Conservation (phyloP, 2,797 vertebrate genomes). For the Sebastes diaconus region DNA sequence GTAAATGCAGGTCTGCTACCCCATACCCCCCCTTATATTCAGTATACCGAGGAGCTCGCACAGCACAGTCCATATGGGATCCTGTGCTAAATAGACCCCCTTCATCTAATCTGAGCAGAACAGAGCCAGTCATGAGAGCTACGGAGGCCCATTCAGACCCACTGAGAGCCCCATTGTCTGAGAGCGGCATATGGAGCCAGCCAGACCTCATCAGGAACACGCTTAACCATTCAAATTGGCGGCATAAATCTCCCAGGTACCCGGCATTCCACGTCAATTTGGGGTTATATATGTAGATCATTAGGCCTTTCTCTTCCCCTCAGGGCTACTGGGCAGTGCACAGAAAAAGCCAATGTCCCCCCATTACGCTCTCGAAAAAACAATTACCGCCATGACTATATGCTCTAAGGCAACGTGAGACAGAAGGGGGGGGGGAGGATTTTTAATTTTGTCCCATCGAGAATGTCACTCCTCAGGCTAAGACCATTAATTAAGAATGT, state of each 20-base stretch:
- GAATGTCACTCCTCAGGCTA: conserved; percentile 68
- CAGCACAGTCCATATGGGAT: conserved; percentile 3
- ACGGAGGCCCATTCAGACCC: conserved; percentile 58
- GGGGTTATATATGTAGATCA: conserved; percentile 78
- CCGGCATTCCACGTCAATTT: conserved; percentile 72
- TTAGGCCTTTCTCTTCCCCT: conserved; percentile 69
- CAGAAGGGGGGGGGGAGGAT: conserved; percentile 14
- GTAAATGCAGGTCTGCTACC: conserved; percentile 19
- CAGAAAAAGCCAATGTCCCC: conserved; percentile 59
- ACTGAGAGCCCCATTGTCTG: conserved; percentile 74
- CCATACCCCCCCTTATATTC: neutral
- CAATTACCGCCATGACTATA: conserved; percentile 71
- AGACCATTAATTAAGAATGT: conserved; percentile 68
- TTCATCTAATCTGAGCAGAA: conserved; percentile 48
- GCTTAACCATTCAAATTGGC: conserved; percentile 74
- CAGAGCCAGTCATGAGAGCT: conserved; percentile 49
- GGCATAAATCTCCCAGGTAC: conserved; percentile 77
- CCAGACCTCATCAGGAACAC: conserved; percentile 71
- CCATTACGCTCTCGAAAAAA: conserved; percentile 72
- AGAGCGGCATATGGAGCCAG: conserved; percentile 57
- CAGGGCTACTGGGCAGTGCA: conserved; percentile 55
- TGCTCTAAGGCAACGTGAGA: conserved; percentile 66
- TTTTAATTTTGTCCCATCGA: conserved; percentile 60
- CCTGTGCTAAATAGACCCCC: conserved; percentile 20
- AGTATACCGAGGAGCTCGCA: neutral